These are phyloP conservation scores for Paradisaea rubra DNA, from an alignment of 2,113 vertebrate genomes.

Conservation along the genomic window DNA sequence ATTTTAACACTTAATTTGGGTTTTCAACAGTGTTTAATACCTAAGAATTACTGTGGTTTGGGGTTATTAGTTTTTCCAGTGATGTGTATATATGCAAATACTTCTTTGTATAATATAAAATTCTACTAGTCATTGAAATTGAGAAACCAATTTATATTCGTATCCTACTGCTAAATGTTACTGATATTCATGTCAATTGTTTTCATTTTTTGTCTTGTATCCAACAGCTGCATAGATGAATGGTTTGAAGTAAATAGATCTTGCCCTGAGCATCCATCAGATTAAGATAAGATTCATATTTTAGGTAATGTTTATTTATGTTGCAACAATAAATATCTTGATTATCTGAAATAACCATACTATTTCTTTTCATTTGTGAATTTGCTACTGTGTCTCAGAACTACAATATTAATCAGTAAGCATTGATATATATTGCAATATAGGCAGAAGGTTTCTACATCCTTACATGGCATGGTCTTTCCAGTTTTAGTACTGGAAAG, in stretches of 20 bases:
- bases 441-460: background rate
- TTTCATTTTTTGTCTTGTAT: constrained; percentile 36
- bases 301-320: constrained; percentile 63
- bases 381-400: background rate
- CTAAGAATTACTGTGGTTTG: background rate
- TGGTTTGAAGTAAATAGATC: constrained; percentile 98
- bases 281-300: constrained; percentile 76
- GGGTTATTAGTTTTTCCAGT: background rate
- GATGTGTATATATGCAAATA: background rate
- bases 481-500: background rate
- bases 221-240: constrained; percentile 89
- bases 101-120: background rate
- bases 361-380: background rate
- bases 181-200: background rate
- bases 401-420: background rate
- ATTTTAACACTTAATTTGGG: background rate
- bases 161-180: background rate
- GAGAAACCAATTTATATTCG: background rate
- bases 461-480: background rate
- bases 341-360: background rate
- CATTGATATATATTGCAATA: background rate
- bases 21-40: background rate
- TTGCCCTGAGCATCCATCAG: constrained; percentile 94
- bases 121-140: background rate
- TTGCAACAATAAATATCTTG: background rate